Conservation (phyloP, 1,140 invertebrate genomes). For the Trichonephila inaurata region DNA sequence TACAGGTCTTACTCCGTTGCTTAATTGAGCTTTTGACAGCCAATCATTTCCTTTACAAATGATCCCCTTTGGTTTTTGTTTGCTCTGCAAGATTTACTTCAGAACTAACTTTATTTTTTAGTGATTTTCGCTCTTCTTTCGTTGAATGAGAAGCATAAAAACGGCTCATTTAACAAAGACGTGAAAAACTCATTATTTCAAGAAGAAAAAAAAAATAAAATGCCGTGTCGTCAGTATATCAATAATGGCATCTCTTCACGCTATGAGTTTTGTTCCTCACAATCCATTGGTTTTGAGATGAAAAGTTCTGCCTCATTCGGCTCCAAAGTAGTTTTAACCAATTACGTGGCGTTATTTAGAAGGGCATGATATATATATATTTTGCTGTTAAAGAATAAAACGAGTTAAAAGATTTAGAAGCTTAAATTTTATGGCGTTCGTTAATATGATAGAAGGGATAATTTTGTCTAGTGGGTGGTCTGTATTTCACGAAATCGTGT, state of each 20-base stretch:
- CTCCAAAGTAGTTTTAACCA: constrained; percentile 10
- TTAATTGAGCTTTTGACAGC: constrained; percentile 10
- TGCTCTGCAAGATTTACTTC: constrained; percentile 20
- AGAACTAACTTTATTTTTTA: constrained; percentile 8
- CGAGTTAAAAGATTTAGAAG: neutral
- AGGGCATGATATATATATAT: neutral
- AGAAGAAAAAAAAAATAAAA: neutral
- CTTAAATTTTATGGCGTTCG: neutral
- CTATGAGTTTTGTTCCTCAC: constrained; percentile 13
- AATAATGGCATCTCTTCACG: constrained; percentile 4
- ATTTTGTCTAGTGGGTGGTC: too few species aligned
- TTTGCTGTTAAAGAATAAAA: neutral
- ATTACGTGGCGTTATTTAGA: constrained; percentile 29
- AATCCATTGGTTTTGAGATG: constrained; percentile 33
- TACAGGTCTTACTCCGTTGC: neutral
- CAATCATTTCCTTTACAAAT: constrained; percentile 9
- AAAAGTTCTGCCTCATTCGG: constrained; percentile 37
- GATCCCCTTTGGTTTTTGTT: constrained; percentile 16
- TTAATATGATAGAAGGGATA: neutral
- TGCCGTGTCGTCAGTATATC: neutral
- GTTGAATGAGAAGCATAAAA: neutral
- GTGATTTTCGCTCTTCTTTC: neutral
- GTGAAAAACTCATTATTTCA: neutral
- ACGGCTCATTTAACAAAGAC: constrained; percentile 41
- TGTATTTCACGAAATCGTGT: too few species aligned